A percentile compares a stretch with the other conserved stretches of the same genome.
Conservation (phyloP, 1,140 invertebrate genomes). For the Aphaenogaster floridana region DNA sequence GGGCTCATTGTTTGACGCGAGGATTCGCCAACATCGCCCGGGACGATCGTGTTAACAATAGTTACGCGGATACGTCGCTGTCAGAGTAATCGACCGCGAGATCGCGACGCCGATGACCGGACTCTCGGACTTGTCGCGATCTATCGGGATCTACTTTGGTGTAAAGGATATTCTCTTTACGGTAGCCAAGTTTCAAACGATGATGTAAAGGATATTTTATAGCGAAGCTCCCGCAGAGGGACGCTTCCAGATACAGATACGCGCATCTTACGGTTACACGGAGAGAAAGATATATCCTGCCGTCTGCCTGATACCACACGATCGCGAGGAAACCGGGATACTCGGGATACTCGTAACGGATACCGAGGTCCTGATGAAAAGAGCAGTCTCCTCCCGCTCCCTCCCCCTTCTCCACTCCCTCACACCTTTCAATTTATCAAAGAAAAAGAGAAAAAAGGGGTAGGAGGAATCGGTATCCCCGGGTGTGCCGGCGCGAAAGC, state of each 20-base stretch:
- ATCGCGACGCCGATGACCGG: neutral
- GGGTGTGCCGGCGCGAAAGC: conserved; percentile 69
- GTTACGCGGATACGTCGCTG: neutral
- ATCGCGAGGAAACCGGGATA: conserved; percentile 18
- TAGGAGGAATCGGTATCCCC: conserved; percentile 41
- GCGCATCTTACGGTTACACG: neutral
- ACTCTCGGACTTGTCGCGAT: neutral
- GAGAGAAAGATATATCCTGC: neutral
- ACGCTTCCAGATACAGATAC: neutral
- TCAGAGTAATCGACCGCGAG: neutral
- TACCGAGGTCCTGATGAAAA: conserved; percentile 51
- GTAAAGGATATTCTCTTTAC: neutral
- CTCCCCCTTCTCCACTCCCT: neutral
- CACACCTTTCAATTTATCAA: conserved; percentile 38
- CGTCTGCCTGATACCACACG: neutral
- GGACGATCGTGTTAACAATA: conserved; percentile 38
- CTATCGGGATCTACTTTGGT: neutral
- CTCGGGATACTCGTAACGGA: conserved; percentile 28
- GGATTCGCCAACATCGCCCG: neutral
- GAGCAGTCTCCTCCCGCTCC: conserved; percentile 11
- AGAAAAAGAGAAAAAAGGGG: neutral
- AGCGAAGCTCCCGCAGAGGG: too few relatives aligned
- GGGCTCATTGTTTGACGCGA: conserved; percentile 27
- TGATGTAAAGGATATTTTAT: conserved; percentile 14
- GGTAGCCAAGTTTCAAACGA: neutral